Evolutionary conservation across 2,888 invertebrate species (phyloP), one percentile per base, ranked within the genome.

Genomic region (Drosophila pseudotakahashii): DNA sequence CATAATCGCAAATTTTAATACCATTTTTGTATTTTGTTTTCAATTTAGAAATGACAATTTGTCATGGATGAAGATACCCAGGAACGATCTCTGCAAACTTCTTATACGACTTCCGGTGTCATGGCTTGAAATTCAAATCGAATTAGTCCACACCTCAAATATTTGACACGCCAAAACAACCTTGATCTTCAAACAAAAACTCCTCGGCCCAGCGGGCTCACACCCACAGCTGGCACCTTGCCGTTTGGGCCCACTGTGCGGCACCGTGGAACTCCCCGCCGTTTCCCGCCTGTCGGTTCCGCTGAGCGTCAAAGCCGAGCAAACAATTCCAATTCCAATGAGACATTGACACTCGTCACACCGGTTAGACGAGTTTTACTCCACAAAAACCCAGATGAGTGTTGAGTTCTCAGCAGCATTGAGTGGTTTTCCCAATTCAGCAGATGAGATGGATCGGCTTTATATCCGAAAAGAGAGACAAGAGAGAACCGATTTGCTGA

Each of bases 261-360:
- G 47, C 54, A 55, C 54, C 26, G 26, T 51, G 47, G 51, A 55
- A 54, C 45, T 42, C 30, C 62, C 62, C 26, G 55, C 32, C 32
- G 60, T 0, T 62, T 75, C 76, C 72, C 71, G 74, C 78, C 60
- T 76, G 83, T 83, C 83, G 72, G 78, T 77, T 81, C 77, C 68
- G 81, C 78, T 88, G 81, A 86, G 86, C 80, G 78, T 83, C 83
- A 78, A 78, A 79, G 79, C 72, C 75, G 75, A 77, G 52, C 78
- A 69, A 78, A 79, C 79, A 79, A 80, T 32, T 32, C 9, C 48
- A 13, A 48, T 78, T 79, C 73, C 77, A 89, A 84, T 80, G 86
- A 90, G 89, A 76, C 88, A 89, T 89, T 88, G 89, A 89, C 89
- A 89, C 90, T 85, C 80, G 90, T 89, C 85, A 80, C 67, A 90